phyloP scores from a whole-genome alignment of 1,140 invertebrate species.

The Drosophila bocqueti region DNA sequence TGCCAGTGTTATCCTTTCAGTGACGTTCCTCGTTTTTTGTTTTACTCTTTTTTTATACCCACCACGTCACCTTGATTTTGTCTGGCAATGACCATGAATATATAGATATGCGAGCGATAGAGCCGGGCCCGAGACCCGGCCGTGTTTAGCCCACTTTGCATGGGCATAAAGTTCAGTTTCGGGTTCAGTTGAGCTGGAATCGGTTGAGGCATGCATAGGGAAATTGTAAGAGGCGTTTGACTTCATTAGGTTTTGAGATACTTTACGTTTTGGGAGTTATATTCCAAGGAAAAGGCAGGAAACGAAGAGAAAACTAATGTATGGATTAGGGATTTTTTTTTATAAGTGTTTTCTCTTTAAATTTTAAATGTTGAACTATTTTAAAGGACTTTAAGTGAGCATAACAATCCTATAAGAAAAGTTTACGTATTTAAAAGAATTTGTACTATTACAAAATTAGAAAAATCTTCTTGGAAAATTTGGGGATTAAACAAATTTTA shows the following conservation, averaged over 20 bases:
- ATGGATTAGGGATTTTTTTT: background rate
- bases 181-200: background rate
- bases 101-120: constrained; percentile 51
- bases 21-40: constrained; percentile 18
- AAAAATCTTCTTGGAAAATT: no score
- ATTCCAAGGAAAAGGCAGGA: background rate
- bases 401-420: no score
- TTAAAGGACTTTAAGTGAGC: no score
- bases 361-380: no score
- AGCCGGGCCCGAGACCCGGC: constrained; percentile 21
- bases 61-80: constrained; percentile 74
- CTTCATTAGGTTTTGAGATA: background rate
- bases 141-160: constrained; percentile 79
- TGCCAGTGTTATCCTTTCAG: constrained; percentile 53
- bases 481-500: no score
- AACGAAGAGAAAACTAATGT: background rate
- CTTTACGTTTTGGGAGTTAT: background rate
- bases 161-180: constrained; percentile 35
- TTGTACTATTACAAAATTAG: no score
- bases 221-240: constrained; percentile 26
- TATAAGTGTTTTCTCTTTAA: no score
- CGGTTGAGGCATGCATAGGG: constrained; percentile 22
- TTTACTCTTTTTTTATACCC: constrained; percentile 24
- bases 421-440: no score
- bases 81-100: constrained; percentile 81